phyloP scores from a whole-genome alignment of 2,888 invertebrate species.

The Lathronympha strigana region DNA sequence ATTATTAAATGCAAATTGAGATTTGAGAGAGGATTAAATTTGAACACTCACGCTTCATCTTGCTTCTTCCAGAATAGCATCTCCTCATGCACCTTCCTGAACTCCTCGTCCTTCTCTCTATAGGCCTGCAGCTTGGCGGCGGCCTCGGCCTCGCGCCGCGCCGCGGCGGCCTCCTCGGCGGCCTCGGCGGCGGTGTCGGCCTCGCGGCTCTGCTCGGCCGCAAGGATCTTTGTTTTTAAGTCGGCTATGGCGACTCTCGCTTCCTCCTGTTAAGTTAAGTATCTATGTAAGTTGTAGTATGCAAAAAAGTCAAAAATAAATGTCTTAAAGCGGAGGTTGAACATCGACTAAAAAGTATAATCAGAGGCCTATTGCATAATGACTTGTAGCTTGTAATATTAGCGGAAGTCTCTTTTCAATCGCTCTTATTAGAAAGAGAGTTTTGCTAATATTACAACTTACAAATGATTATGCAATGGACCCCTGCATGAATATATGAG shows the following conservation, averaged over 20 bases:
- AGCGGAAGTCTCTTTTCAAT: too few species aligned
- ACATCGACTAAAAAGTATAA: too few species aligned
- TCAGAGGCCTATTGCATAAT: too few species aligned
- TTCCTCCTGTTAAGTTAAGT: conserved; percentile 59
- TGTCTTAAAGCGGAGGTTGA: too few species aligned
- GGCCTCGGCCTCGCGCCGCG: conserved; percentile 47
- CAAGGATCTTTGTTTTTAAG: conserved; percentile 53
- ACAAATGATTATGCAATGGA: too few species aligned
- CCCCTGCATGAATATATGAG: too few species aligned
- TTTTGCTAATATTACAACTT: too few species aligned
- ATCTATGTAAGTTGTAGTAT: neutral
- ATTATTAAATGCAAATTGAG: too few species aligned
- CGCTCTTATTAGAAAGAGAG: too few species aligned
- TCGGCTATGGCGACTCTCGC: conserved; percentile 58
- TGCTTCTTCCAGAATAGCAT: conserved; percentile 62
- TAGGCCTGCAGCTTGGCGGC: conserved; percentile 39
- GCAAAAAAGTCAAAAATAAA: too few species aligned
- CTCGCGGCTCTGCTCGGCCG: conserved; percentile 47
- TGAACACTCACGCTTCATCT: conserved; percentile 56
- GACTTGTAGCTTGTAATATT: too few species aligned
- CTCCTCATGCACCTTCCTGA: conserved; percentile 48
- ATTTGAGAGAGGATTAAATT: neutral
- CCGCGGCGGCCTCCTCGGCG: conserved; percentile 51
- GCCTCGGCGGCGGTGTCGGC: conserved; percentile 45
- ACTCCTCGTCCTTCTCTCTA: conserved; percentile 44